Evolutionary conservation across 2,113 vertebrate genomes (phyloP).

Genomic region (Ceratotherium simum): DNA sequence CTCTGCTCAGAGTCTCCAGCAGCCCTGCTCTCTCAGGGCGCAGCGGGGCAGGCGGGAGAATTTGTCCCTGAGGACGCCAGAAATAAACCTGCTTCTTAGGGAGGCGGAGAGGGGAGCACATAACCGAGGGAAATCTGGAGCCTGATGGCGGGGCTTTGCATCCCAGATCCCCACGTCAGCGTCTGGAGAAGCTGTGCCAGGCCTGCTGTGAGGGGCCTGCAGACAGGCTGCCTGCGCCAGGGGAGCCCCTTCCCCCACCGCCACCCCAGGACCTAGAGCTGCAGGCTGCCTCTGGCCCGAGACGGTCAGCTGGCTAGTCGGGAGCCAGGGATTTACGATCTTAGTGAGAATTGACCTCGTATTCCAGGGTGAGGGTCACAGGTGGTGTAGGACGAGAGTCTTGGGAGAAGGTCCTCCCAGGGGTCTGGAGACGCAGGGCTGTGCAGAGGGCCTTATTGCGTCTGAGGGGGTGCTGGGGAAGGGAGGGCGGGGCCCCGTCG

Average conservation of each 20-base stretch:
- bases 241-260: too few species aligned
- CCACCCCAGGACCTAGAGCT: not conserved
- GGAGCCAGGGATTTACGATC: not conserved
- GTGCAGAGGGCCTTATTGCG: not conserved
- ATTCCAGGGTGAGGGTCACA: not conserved
- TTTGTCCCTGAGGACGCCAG: not conserved
- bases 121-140: not conserved
- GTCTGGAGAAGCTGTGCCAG: not conserved
- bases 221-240: not conserved
- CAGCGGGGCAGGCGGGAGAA: not conserved
- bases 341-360: not conserved
- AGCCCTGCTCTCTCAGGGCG: not conserved
- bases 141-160: not conserved
- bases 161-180: not conserved
- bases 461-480: not conserved
- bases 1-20: not conserved
- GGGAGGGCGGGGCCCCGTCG: rapidly evolving
- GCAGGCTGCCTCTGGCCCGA: not conserved
- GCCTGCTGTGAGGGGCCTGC: not conserved
- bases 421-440: not conserved
- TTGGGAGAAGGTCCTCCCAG: not conserved
- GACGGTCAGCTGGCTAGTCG: not conserved
- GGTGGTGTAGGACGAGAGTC: not conserved
- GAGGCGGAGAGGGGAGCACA: not conserved
- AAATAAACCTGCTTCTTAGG: not conserved